phyloP scores from a whole-genome alignment of 2,113 vertebrate genomes.

The Octodon degus region DNA sequence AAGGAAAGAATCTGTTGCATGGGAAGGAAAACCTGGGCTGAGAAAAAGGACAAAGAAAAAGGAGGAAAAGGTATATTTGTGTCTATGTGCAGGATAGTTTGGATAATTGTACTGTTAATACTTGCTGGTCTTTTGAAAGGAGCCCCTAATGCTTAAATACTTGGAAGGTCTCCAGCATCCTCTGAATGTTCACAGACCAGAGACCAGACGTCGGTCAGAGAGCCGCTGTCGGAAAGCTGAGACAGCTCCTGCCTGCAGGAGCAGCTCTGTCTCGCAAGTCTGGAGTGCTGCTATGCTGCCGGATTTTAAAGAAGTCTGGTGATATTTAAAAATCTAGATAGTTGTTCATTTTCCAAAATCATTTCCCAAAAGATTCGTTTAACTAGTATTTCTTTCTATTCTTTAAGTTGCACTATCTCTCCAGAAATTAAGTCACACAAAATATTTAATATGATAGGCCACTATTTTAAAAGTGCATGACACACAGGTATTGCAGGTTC shows the following conservation, averaged over 20 bases:
- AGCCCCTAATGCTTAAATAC: no score
- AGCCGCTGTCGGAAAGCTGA: not conserved
- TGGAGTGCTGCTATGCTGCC: not conserved
- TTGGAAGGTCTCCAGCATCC: not conserved
- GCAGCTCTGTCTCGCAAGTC: not conserved
- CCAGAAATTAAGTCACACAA: not conserved
- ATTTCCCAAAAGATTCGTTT: not conserved
- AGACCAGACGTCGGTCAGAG: not conserved
- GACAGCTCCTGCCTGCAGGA: not conserved
- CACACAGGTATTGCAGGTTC: not conserved
- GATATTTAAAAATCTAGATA: not conserved
- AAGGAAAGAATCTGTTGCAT: no score
- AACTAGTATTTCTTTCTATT: not conserved
- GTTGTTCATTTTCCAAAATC: not conserved
- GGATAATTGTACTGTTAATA: no score
- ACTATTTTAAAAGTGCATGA: not conserved
- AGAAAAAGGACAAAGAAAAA: no score
- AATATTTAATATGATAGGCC: not conserved
- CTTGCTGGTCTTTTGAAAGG: no score
- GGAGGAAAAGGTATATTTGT: no score
- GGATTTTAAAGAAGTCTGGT: not conserved
- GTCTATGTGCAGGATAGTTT: no score
- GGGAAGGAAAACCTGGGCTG: no score
- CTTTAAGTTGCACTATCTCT: not conserved
- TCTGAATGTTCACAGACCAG: not conserved